phyloP scores from a whole-genome alignment of 2,797 vertebrate genomes.

The Poeciliopsis presidionis region DNA sequence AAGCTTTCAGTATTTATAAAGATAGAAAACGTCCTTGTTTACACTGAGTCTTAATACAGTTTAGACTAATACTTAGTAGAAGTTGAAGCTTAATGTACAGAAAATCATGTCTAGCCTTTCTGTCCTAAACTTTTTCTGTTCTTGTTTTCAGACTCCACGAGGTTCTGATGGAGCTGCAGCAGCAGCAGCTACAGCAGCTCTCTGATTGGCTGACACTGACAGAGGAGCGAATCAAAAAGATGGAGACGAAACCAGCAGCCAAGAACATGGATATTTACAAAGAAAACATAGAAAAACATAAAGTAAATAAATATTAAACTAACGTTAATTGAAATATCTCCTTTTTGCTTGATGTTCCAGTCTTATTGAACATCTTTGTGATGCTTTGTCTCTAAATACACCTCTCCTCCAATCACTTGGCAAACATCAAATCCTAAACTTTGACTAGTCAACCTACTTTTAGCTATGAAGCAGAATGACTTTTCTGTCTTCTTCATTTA shows the following conservation, averaged over 20 bases:
- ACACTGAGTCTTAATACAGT: neutral
- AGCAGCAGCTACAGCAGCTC: conserved; percentile 93
- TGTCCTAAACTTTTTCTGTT: neutral
- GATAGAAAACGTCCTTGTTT: neutral
- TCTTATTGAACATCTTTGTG: neutral
- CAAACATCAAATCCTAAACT: neutral
- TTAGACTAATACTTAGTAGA: neutral
- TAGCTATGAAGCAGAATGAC: neutral
- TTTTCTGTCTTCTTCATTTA: neutral
- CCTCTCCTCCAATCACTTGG: conserved; percentile 7
- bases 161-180: conserved; percentile 95
- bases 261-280: conserved; percentile 85
- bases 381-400: conserved; percentile 5
- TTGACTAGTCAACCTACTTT: conserved; percentile 5
- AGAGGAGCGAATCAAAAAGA: conserved; percentile 90
- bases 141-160: conserved; percentile 88
- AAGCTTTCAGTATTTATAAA: neutral
- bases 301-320: conserved; percentile 77
- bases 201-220: conserved; percentile 92
- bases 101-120: neutral
- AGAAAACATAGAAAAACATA: conserved; percentile 90
- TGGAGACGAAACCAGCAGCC: conserved; percentile 82
- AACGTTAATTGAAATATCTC: neutral
- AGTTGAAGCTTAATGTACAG: neutral
- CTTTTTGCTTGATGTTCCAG: neutral